Evolutionary conservation across 2,888 invertebrate species (phyloP).

Genomic region (Criorhina ranunculi): DNA sequence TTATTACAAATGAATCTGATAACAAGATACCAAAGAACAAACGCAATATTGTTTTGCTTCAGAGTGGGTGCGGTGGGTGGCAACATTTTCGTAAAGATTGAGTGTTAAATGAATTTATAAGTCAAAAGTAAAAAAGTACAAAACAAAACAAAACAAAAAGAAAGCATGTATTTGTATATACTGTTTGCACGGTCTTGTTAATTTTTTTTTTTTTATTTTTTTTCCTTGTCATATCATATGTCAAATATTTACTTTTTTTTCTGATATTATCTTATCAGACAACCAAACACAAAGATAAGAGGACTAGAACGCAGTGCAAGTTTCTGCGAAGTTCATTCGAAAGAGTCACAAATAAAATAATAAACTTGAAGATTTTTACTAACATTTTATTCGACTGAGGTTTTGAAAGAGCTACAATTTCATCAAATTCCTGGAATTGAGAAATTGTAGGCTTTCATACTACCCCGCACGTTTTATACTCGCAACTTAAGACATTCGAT

Average conservation of each 20-base stretch:
- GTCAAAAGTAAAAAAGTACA: too few species aligned
- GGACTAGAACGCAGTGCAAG: neutral
- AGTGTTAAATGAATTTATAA: too few species aligned
- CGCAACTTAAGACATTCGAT: too few species aligned
- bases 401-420: neutral
- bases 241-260: slow-evolving; percentile 24
- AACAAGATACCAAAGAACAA: neutral
- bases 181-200: neutral
- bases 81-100: neutral
- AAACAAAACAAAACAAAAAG: too few species aligned
- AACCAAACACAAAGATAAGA: slow-evolving; percentile 13
- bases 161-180: neutral
- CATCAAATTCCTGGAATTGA: neutral
- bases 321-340: slow-evolving; percentile 11
- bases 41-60: slow-evolving; percentile 1
- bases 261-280: slow-evolving; percentile 33
- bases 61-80: too few species aligned
- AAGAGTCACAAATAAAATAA: neutral
- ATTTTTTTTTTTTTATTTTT: neutral
- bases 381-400: neutral
- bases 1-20: neutral
- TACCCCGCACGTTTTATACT: too few species aligned
- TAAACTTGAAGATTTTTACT: neutral
- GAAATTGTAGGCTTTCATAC: too few species aligned
- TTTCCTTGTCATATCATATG: slow-evolving; percentile 14